These are phyloP conservation scores for Ophion ellenae DNA, from an alignment of 2,888 invertebrate genomes.

Conservation along the genomic window DNA sequence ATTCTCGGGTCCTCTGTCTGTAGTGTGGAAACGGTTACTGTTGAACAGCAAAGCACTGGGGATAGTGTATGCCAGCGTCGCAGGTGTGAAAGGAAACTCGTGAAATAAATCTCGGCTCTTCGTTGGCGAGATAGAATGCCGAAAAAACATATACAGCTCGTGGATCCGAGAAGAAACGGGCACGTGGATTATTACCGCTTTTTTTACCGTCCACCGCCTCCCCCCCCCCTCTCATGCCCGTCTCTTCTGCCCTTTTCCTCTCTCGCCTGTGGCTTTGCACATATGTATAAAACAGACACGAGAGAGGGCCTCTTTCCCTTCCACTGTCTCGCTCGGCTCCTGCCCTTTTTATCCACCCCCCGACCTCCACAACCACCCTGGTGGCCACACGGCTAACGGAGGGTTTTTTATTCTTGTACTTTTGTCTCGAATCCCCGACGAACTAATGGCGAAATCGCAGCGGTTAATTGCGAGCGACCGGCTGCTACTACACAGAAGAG, in stretches of 20 bases:
- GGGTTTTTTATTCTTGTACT: slow-evolving; percentile 25
- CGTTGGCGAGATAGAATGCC: slow-evolving; percentile 66
- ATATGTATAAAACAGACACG: slow-evolving; percentile 15
- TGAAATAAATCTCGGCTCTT: slow-evolving; percentile 78
- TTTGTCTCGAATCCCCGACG: slow-evolving; percentile 61
- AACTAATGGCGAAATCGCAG: slow-evolving; percentile 71
- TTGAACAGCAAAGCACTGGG: slow-evolving; percentile 21
- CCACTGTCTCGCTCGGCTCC: slow-evolving; percentile 47
- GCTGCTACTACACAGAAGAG: slow-evolving; percentile 50
- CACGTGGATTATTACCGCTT: slow-evolving; percentile 72
- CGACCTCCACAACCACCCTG: slow-evolving; percentile 33
- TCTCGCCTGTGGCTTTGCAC: slow-evolving; percentile 13
- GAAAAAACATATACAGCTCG: slow-evolving; percentile 55
- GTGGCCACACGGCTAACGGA: slow-evolving; percentile 25
- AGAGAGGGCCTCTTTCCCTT: slow-evolving; percentile 11
- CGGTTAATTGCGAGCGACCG: slow-evolving; percentile 71
- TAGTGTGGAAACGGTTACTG: slow-evolving; percentile 37
- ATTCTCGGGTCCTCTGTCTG: slow-evolving; percentile 36
- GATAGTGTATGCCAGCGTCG: slow-evolving; percentile 60
- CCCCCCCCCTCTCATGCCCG: slow-evolving; percentile 27
- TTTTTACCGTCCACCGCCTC: slow-evolving; percentile 54
- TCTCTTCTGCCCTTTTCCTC: slow-evolving; percentile 17
- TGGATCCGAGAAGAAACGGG: slow-evolving; percentile 55
- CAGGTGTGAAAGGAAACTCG: slow-evolving; percentile 78
- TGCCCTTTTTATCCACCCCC: slow-evolving; percentile 55